Evolutionary conservation across 2,797 vertebrate species (phyloP), one percentile per base, ranked within the genome.

Genomic region (Emydoidea blandingii): DNA sequence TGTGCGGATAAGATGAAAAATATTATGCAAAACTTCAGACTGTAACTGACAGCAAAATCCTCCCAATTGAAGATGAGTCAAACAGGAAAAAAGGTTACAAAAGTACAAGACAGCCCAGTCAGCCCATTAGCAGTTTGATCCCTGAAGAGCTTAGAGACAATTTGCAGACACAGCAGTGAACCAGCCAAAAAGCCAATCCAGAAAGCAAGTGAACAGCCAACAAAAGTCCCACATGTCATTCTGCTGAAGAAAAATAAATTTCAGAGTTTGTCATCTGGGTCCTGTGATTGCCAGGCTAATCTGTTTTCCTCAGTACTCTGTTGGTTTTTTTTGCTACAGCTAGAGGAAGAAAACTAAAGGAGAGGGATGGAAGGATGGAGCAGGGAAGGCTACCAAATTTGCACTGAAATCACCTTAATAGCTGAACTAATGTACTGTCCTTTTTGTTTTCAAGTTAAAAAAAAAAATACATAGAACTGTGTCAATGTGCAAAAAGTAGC

Each of bases 91-190:
- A 49, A 79, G 82, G 90, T 49, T 59, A 49, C 56, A 91, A 65
- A 91, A 89, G 41, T 1, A n/a, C 83, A 31, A 8, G 81, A 9
- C 79, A 92, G 84, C 85, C 82, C 11, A 0, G 25, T 88, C 80
- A 78, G n/a, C 15, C 62, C 9, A 1, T 74, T 65, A 44, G 52
- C 25, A 34, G 29, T 90, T 91, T 85, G 81, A 4, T 94, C 52
- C 85, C 86, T 3, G 50, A 57, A 34, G 88, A 92, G 59, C 86
- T 54, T 18, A 54, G 53, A 54, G 49, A n/a, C 83, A 34, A 0
- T 7, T 19, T 41, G 10, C 1, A 15, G 84, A 41, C 8, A 12
- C 52, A 62, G 81, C 0, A 0, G 12, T 23, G 87, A 68, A 25
- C 57, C 21, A 1, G 53, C 68, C 8, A 2, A 44, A 82, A 3